Evolutionary conservation across 2,888 invertebrate species (phyloP).

Genomic region (Hipparchia sbordonii): DNA sequence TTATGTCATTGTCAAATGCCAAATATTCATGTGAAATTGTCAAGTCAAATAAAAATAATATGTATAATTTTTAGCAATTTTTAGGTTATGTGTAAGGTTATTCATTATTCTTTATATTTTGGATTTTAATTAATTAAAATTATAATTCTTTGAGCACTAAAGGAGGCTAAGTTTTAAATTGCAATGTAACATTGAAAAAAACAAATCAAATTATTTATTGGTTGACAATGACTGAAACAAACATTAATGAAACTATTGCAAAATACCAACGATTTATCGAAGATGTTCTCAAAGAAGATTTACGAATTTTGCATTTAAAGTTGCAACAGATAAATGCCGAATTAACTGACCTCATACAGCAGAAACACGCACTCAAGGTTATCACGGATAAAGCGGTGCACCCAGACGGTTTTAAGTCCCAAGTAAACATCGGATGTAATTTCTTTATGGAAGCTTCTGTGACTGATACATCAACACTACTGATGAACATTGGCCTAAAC

Average conservation of each 20-base stretch:
- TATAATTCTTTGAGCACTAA: not conserved
- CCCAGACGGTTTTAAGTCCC: conserved; percentile 71
- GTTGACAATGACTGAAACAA: conserved; percentile 51
- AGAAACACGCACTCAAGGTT: conserved; percentile 87
- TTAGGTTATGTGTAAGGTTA: not conserved
- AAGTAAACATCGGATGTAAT: conserved; percentile 91
- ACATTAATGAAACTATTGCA: conserved; percentile 53
- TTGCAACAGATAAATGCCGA: conserved; percentile 85
- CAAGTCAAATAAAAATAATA: too few species aligned
- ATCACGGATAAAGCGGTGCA: conserved; percentile 81
- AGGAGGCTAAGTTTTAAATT: not conserved
- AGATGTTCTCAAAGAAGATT: conserved; percentile 88
- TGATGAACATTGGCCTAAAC: conserved; percentile 89
- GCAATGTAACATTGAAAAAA: not conserved
- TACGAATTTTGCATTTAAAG: conserved; percentile 83
- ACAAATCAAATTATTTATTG: not conserved
- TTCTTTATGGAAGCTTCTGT: conserved; percentile 91
- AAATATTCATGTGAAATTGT: too few species aligned
- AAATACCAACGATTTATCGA: conserved; percentile 90
- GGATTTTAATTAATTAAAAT: not conserved
- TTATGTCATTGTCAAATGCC: too few species aligned
- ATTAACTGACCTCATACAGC: conserved; percentile 87
- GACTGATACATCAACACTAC: conserved; percentile 84
- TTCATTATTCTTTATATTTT: not conserved
- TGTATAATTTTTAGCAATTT: not conserved